Base-by-base conservation (phyloP, 2,113 vertebrate species). In the Strix aluco region DNA sequence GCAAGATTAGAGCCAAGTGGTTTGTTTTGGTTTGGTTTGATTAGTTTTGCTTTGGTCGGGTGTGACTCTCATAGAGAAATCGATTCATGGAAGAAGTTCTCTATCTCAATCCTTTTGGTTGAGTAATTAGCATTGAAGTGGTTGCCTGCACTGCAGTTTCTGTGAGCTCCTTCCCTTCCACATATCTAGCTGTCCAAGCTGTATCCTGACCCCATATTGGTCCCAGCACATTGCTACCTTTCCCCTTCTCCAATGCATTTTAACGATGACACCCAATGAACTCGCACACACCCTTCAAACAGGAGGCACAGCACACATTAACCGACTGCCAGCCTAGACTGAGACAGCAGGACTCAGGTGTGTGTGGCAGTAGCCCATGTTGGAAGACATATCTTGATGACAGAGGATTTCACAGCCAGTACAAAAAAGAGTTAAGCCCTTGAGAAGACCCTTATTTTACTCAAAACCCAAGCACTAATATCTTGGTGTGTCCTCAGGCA, bases 231-330 rank as follows among this genome's bases (percentile, higher is more conserved):
- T 57, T 83, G 47, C 27, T 58, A 10, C 36, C 44, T 58, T 81
- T 80, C 13, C 15, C 15, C 55, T 63, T 10, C 25, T 65, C 46
- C 58, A 34, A 13, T 26, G 8, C 19, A 15, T 75, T 74, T 49
- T 70, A 47, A 23, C 22, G 58, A 15, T 29, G 54, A 57, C 59
- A 57, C 22, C 54, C 71, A 52, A 58, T 26, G 34, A 58, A 66
- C 11, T 36, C 19, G 22, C 34, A 52, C 14, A 6, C 4, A 2
- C 4, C 30, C 67, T 69, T 83, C 81, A 81, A 66, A 61, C 7
- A 1, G 2, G 22, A 70, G 38, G 34, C 9, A 44, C 13, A 32
- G 26, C 71, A 71, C 44, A 54, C 0, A 0, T 17, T 72, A 47
- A 65, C 4, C 2, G 0, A 14, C 9, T 71, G 26, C 32, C 40